These are phyloP conservation scores for Paedocypris micromegethes DNA, from an alignment of 2,797 vertebrate genomes.

Conservation along the genomic window DNA sequence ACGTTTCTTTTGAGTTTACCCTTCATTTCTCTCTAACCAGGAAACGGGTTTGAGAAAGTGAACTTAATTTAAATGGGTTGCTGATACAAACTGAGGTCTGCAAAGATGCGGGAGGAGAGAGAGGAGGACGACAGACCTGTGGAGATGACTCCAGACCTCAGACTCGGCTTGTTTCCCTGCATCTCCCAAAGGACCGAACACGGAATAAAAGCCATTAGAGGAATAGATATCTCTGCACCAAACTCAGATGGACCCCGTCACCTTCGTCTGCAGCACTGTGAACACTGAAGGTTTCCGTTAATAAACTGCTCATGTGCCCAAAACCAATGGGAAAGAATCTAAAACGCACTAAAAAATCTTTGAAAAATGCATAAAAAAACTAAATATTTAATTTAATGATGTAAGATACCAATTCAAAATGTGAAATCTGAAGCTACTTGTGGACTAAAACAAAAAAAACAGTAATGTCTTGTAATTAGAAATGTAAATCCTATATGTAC, in stretches of 20 bases:
- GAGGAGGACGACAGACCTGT: slow-evolving; percentile 8
- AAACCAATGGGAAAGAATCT: slow-evolving; percentile 2
- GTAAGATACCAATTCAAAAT: too few relatives aligned
- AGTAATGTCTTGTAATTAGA: too few relatives aligned
- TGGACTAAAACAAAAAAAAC: too few relatives aligned
- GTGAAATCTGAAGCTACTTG: too few relatives aligned
- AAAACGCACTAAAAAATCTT: slow-evolving; percentile 9
- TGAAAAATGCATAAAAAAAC: slow-evolving; percentile 2
- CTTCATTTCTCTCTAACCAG: slow-evolving; percentile 5
- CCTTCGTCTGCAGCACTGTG: slow-evolving; percentile 12
- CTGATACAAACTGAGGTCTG: slow-evolving; percentile 24
- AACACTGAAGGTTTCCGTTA: slow-evolving; percentile 13
- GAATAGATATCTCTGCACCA: slow-evolving; percentile 26
- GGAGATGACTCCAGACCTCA: slow-evolving; percentile 22
- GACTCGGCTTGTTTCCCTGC: slow-evolving; percentile 18
- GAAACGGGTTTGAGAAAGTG: slow-evolving; percentile 21
- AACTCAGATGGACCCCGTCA: slow-evolving; percentile 25
- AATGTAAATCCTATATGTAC: too few relatives aligned
- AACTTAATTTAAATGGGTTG: slow-evolving; percentile 17
- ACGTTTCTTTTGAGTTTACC: slow-evolving; percentile 1
- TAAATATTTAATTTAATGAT: not conserved
- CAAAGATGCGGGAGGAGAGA: slow-evolving; percentile 5
- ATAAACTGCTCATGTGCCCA: slow-evolving; percentile 11
- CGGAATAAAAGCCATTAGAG: slow-evolving; percentile 38
- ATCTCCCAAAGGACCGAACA: slow-evolving; percentile 26